Percentiles rank a stretch among this genome's conserved stretches.
Conservation (phyloP, 2,888 invertebrate genomes). For the Cantharis lateralis region DNA sequence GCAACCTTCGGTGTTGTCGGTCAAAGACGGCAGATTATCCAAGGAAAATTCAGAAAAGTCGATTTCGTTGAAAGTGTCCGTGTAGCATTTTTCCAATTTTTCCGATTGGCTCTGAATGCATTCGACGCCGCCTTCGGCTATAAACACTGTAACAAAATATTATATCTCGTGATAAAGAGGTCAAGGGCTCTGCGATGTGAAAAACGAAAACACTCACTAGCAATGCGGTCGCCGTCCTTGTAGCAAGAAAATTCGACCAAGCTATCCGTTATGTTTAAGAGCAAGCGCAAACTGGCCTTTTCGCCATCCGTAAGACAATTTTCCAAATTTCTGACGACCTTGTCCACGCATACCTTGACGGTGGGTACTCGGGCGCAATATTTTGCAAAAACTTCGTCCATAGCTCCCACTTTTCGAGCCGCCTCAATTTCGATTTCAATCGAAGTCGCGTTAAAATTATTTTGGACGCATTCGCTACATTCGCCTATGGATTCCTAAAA, state of each 20-base stretch:
- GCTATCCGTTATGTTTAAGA: slow-evolving; percentile 70
- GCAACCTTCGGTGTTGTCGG: background rate
- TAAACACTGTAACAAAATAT: slow-evolving; percentile 1
- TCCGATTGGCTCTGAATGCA: background rate
- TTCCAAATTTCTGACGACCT: slow-evolving; percentile 61
- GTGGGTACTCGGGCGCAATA: slow-evolving; percentile 71
- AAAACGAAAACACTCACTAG: slow-evolving; percentile 63
- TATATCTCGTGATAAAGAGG: background rate
- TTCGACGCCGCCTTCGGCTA: slow-evolving; percentile 8
- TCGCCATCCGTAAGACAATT: slow-evolving; percentile 69
- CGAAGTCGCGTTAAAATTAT: slow-evolving; percentile 61
- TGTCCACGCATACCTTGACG: slow-evolving; percentile 65
- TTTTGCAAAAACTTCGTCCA: slow-evolving; percentile 57
- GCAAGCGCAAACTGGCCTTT: slow-evolving; percentile 62
- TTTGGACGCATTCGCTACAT: slow-evolving; percentile 61
- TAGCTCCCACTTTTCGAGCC: slow-evolving; percentile 65
- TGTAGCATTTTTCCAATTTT: slow-evolving; percentile 1
- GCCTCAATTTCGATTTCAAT: slow-evolving; percentile 69
- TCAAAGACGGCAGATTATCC: slow-evolving; percentile 3
- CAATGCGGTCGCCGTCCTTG: slow-evolving; percentile 82
- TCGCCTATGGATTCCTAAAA: slow-evolving; percentile 53
- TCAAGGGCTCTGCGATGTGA: no score
- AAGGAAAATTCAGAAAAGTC: background rate
- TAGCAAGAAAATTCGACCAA: slow-evolving; percentile 74
- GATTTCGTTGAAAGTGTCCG: background rate